Evolutionary conservation across 2,797 vertebrate species (phyloP), one percentile per base, ranked within the genome.

Genomic region (Psittacula derbiana): DNA sequence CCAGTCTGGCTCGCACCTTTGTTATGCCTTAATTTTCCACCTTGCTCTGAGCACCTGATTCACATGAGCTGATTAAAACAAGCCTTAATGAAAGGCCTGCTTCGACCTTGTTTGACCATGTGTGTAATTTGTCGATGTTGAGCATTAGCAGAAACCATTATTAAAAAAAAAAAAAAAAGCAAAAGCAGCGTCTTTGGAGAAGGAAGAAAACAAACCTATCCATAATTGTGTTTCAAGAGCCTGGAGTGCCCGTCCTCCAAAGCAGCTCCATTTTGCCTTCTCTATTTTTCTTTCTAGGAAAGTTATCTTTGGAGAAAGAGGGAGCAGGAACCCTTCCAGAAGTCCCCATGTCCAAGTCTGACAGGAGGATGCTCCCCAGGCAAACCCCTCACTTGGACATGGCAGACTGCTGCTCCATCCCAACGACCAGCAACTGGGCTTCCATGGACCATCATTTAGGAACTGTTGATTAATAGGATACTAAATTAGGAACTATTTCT

Each of bases 61-160:
- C 94, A 94, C 61, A 64, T 0, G 46, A 87, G 74, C 79, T 82
- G 90, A 96, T 80, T 93, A 82, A 85, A 94, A 92, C 0, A 4
- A 95, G 40, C 3, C 3, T 25, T 93, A 95, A 96, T 94, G 93
- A 96, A 92, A 95, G 93, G 60, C 88, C 90, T 92, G 52, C 90
- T 87, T 50, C 12, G 16, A 92, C 86, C 84, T 93, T 52, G 47
- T 81, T 95, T 25, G 5, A 47, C 80, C 88, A 62, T 4, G n/a
- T 88, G 36, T 93, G 49, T 95, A 93, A 95, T 93, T 95, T 92
- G 92, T 73, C 52, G 67, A 52, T 21, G 58, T 8, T 47, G 38
- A 93, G 47, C 55, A 53, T 24, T 38, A 80, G 88, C 57, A 93
- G 55, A 89, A 92, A 91, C 86, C 12, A 93, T 89, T 66, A 95